Base-by-base conservation (phyloP, 2,888 invertebrate genomes). In the Leucophora obtusa region DNA sequence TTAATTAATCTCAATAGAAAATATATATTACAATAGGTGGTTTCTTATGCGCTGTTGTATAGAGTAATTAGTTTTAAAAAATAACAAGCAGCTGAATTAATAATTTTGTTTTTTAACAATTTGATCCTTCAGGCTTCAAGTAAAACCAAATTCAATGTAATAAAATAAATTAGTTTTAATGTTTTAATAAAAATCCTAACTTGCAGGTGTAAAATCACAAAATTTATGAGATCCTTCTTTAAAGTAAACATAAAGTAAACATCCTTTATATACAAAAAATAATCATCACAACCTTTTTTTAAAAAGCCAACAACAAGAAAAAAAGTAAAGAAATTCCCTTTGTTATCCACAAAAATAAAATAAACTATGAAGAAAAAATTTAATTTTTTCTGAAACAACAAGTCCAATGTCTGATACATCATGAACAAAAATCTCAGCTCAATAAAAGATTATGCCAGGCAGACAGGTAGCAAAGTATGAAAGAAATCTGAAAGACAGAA, bases 121-220 rank as follows among this genome's bases (percentile, higher is more conserved):
- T 14, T 47, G 7, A n/a, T n/a, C 43, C 43, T 24, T 43, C 21
- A 53, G 24, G 21, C 24, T 5, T 54, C n/a, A 24, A 24, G 51
- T 51, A 5, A 10, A 11, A 51, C 5, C 4, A 54, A 54, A 54
- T 24, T 14, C 1, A 2, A 6, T 47, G 1, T n/a, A 14, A n/a
- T 47, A 47, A n/a, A 47, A 47, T n/a, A 47, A 6, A 14, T 47
- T 47, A 6, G n/a, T 47, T n/a, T n/a, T 47, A 50, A 38, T 18
- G 21, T 63, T 76, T 69, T 51, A 58, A 50, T 56, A 38, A 28
- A 71, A 70, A 73, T 73, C 65, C 50, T 24, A 21, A 66, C 18
- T 65, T 73, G 43, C 81, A 81, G 81, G 81, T 81, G 81, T 60
- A 81, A 81, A 81, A 60, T 74, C 66, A 51, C 24, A 18, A 59